Evolutionary conservation across 2,113 vertebrate species (phyloP), one percentile per base, ranked within the genome.

Genomic region (Uria lomvia): DNA sequence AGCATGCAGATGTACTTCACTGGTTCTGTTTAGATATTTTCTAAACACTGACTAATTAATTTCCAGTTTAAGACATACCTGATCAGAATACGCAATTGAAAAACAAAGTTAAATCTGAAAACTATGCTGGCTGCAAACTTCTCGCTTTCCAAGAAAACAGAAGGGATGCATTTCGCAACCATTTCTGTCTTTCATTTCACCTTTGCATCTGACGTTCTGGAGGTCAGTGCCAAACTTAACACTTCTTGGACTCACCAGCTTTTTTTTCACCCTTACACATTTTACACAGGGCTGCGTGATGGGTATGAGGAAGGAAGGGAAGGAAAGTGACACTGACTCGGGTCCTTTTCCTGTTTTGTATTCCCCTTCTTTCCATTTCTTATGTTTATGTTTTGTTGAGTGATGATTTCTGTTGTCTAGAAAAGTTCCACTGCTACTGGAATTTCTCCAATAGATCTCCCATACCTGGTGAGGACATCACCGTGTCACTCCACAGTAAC

Each of bases 1-100:
- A 34, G n/a, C 75, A 96, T 95, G 90, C 50, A 72, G 90, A 95
- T 92, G 12, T 91, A 92, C 60, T 56, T 88, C 87, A 92, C 74
- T 65, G 30, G 29, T 40, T 95, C 53, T 88, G 59, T 95, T 93
- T 95, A 72, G 63, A 59, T 93, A 68, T 81, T 91, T 96, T 95
- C 58, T 95, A 92, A 96, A 88, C 80, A 67, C 18, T 53, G 56
- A 95, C 56, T 97, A 97, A 96, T 97, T 97, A 86, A 90, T 96
- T 97, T 97, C 34, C 76, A 52, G n/a, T 91, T 88, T 81, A 86
- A 96, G 58, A 76, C 70, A 66, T 63, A 88, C 56, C 76, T 92
- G 83, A 93, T 62, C 43, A 80, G 68, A 97, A 97, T 94, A 36
- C 38, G 13, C 20, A 91, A 79, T 36, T 6, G 26, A 40, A 71